Percentiles rank a stretch among this genome's conserved stretches.
Conservation (phyloP, 2,113 vertebrate genomes). For the Telmatochromis bifrenatus region DNA sequence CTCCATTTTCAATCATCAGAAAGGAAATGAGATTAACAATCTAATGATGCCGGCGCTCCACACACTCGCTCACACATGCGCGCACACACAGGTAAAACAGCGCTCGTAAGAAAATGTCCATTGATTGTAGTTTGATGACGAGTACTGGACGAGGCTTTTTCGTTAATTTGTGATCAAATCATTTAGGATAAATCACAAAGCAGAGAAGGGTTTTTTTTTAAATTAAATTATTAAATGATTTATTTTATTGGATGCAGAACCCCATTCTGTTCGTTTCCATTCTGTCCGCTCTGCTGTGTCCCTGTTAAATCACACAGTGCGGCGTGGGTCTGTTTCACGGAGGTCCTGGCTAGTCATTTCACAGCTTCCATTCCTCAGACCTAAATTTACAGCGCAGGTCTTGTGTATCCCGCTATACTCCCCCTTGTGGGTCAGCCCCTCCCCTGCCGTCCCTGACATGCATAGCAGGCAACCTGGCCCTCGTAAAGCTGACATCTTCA, state of each 20-base stretch:
- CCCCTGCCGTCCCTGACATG: slow-evolving; percentile 57
- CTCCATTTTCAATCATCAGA: slow-evolving; percentile 72
- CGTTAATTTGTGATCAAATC: slow-evolving; percentile 23
- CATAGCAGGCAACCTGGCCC: slow-evolving; percentile 62
- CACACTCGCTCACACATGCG: background rate
- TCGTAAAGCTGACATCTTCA: slow-evolving; percentile 77
- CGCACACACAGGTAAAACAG: background rate
- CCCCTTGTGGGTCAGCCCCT: slow-evolving; percentile 42
- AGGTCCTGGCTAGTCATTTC: slow-evolving; percentile 38
- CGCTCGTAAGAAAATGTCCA: slow-evolving; percentile 15
- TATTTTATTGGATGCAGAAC: slow-evolving; percentile 2
- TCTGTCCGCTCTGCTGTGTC: slow-evolving; percentile 6
- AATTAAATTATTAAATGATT: background rate
- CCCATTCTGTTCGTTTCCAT: slow-evolving; percentile 13
- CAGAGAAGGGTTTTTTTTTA: background rate
- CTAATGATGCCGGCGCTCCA: slow-evolving; percentile 56
- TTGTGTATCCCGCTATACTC: slow-evolving; percentile 1
- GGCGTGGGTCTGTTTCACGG: background rate
- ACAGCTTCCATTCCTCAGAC: slow-evolving; percentile 34
- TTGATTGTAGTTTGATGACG: slow-evolving; percentile 27
- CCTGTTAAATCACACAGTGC: slow-evolving; percentile 53
- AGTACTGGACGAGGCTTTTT: slow-evolving; percentile 9
- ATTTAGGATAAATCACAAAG: slow-evolving; percentile 42
- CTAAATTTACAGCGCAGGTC: slow-evolving; percentile 63
- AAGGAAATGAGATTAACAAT: slow-evolving; percentile 74